Evolutionary conservation across 2,888 invertebrate genomes (phyloP).

Genomic region (Blastobasis lacticolella): DNA sequence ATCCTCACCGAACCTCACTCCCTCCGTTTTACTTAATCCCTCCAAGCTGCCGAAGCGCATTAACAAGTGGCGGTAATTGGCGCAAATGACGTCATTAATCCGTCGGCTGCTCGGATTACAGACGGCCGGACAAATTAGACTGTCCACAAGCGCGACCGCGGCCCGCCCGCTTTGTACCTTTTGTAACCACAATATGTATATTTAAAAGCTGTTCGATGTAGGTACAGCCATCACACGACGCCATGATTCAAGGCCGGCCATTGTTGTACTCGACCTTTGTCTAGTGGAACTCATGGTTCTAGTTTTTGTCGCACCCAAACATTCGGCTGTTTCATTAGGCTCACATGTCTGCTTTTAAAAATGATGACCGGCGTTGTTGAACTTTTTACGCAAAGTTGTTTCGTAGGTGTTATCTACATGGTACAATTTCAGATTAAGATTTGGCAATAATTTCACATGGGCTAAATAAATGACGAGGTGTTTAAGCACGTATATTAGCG

Average conservation of each 20-base stretch:
- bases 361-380: too few species aligned
- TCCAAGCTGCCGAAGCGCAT: too few species aligned
- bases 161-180: conserved; percentile 3
- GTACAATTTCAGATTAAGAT: too few species aligned
- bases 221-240: conserved; percentile 25
- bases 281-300: not conserved
- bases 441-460: too few species aligned
- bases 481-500: not conserved
- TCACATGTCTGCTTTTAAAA: too few species aligned
- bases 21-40: too few species aligned
- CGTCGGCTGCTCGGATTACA: conserved; percentile 1
- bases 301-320: not conserved
- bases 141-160: conserved; percentile 1
- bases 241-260: conserved; percentile 35
- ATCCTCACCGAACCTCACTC: too few species aligned
- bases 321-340: not conserved
- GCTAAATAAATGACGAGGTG: too few species aligned
- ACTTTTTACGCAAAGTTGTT: too few species aligned
- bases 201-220: conserved; percentile 9
- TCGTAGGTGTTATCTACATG: too few species aligned
- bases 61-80: not conserved
- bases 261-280: conserved; percentile 35
- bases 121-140: conserved; percentile 1
- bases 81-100: conserved; percentile 8
- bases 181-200: conserved; percentile 2